phyloP scores from a whole-genome alignment of 2,888 invertebrate species.

The Urechis unicinctus region DNA sequence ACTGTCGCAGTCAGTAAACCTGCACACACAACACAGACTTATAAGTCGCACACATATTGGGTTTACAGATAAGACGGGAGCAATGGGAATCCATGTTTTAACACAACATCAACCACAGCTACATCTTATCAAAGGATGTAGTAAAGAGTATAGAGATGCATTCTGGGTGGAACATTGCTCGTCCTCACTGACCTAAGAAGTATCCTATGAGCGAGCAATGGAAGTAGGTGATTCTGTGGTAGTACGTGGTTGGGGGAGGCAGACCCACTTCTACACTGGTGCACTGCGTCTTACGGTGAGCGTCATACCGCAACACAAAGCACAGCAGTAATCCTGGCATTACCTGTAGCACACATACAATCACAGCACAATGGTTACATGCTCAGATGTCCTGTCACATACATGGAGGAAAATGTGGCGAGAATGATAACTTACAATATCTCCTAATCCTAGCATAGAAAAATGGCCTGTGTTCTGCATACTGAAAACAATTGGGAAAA shows the following conservation, averaged over 20 bases:
- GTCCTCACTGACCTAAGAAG: constrained; percentile 70
- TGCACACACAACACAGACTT: constrained; percentile 23
- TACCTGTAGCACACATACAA: constrained; percentile 56
- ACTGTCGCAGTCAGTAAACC: constrained; percentile 88
- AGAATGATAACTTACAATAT: constrained; percentile 54
- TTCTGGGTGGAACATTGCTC: not conserved
- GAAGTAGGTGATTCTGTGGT: constrained; percentile 71
- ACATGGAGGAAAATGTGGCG: not conserved
- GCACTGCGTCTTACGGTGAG: constrained; percentile 86
- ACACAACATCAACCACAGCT: too few species aligned
- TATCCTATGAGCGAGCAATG: constrained; percentile 97
- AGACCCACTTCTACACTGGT: constrained; percentile 58
- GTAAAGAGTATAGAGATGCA: too few species aligned
- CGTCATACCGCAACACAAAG: constrained; percentile 94
- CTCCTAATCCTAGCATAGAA: constrained; percentile 79
- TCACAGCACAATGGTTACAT: too few species aligned
- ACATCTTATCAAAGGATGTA: too few species aligned
- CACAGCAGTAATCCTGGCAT: constrained; percentile 94
- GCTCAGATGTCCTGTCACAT: too few species aligned
- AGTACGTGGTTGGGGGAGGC: constrained; percentile 52
- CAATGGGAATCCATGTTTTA: too few species aligned
- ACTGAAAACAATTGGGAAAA: constrained; percentile 58
- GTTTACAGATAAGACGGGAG: too few species aligned
- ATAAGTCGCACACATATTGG: too few species aligned
- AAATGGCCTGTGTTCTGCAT: constrained; percentile 94